Evolutionary conservation across 1,140 invertebrate species (phyloP), one percentile per base, ranked within the genome.

Genomic region (Formica selysi): DNA sequence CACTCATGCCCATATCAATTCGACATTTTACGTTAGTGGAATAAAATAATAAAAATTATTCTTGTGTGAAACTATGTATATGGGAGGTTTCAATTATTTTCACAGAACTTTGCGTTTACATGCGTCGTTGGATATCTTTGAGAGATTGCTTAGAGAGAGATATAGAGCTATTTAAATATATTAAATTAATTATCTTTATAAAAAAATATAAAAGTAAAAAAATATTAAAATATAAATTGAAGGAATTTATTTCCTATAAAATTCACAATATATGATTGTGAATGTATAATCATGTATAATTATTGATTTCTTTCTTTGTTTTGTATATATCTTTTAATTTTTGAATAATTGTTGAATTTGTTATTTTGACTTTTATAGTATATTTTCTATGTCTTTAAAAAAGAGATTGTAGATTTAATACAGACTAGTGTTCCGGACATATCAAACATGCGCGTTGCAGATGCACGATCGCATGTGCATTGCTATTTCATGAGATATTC

Each of bases 1-100:
- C 22, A 67, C 74, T 86, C 54, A 74, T 38, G 67, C 59, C 57
- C 54, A 41, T 26, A 65, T 71, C 32, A 65, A 71, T 86, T 86
- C 48, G 76, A 76, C 68, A 85, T 88, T 89, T 89, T 89, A 86
- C 51, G 36, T 16, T 61, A 57, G 19, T 11, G 32, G 44, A 68
- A 89, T 87, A 89, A 90, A 68, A 89, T 87, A 89, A 90, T 79
- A 54, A 76, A 38, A 59, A 89, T 73, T 73, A 76, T 79, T 84
- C 65, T 51, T 44, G 68, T 71, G 67, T 71, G 78, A 44, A 54
- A 61, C 57, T 88, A 4, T 29, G 26, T 29, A 29, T 32, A 88
- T 89, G 62, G 64, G 67, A 85, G 73, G 41, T 4, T 51, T 51
- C 48, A 19, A 41, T 48, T 32, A 22, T 70, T 70, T 26, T n/a